These are phyloP conservation scores for Eidolon dupreanum DNA, from an alignment of 2,797 vertebrate species.

Conservation along the genomic window DNA sequence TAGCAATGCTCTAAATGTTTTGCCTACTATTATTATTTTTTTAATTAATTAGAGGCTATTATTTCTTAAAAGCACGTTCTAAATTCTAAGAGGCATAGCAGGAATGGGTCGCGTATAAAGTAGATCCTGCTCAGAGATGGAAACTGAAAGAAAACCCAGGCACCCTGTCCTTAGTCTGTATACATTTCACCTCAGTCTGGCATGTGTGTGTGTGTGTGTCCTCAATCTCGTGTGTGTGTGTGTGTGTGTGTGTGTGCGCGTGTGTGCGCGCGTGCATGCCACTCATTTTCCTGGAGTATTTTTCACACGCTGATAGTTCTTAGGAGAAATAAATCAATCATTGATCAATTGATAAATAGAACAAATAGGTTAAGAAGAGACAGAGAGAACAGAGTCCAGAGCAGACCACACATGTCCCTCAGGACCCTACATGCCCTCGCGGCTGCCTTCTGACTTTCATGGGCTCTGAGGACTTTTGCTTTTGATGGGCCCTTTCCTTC, in stretches of 20 bases:
- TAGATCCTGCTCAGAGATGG: neutral
- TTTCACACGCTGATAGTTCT: neutral
- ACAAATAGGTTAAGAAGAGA: neutral
- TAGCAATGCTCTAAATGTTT: neutral
- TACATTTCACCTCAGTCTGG: neutral
- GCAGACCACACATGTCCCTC: neutral
- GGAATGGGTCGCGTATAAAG: neutral
- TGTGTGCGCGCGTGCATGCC: no score
- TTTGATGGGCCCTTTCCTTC: neutral
- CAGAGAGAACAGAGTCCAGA: neutral
- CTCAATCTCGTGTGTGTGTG: neutral
- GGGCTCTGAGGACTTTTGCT: neutral
- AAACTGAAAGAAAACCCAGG: neutral
- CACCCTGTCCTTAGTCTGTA: neutral
- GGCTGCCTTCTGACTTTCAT: neutral
- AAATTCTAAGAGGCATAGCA: neutral
- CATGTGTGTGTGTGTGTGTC: neutral
- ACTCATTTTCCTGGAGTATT: neutral
- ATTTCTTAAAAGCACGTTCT: no score
- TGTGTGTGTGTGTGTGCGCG: no score
- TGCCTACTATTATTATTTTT: neutral
- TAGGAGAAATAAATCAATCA: neutral
- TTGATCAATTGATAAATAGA: neutral
- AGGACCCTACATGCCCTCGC: no score
- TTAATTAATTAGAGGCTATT: neutral